Conservation (phyloP, 1,140 invertebrate genomes). For the Berghia stephanieae region DNA sequence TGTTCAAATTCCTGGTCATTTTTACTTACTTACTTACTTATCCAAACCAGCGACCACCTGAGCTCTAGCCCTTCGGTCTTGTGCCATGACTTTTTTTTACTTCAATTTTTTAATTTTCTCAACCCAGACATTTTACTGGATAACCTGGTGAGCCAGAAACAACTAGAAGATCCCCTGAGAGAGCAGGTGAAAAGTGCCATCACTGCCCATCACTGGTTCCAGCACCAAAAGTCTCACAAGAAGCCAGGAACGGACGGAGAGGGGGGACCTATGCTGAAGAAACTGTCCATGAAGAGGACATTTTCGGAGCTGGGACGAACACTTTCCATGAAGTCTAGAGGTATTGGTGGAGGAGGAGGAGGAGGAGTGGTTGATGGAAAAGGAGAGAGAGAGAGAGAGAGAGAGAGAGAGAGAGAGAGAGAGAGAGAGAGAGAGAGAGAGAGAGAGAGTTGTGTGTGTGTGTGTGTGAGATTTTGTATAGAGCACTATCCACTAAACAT, state of each 20-base stretch:
- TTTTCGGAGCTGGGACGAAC: constrained; percentile 46
- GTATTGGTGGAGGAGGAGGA: too few relatives aligned
- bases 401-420: too few relatives aligned
- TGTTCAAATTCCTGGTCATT: not conserved
- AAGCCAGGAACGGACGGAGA: constrained; percentile 40
- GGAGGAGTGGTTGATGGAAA: too few relatives aligned
- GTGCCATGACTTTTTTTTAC: too few relatives aligned
- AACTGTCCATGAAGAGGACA: constrained; percentile 49
- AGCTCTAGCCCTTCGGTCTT: too few relatives aligned
- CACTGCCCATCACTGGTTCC: constrained; percentile 49
- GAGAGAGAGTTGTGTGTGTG: too few relatives aligned
- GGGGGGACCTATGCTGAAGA: constrained; percentile 33
- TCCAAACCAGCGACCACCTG: too few relatives aligned
- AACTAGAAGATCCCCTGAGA: constrained; percentile 47
- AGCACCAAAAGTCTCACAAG: constrained; percentile 49
- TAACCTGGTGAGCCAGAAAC: constrained; percentile 50
- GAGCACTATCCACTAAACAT: too few relatives aligned
- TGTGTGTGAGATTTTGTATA: too few relatives aligned
- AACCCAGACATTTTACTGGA: constrained; percentile 55
- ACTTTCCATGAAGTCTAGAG: constrained; percentile 33
- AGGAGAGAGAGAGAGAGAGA: too few relatives aligned
- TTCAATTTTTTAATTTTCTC: not conserved
- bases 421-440: too few relatives aligned
- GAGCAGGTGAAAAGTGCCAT: constrained; percentile 46
- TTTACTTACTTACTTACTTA: too few relatives aligned